Base-by-base conservation (phyloP, 2,113 vertebrate genomes). In the Xyliphius kryptos region DNA sequence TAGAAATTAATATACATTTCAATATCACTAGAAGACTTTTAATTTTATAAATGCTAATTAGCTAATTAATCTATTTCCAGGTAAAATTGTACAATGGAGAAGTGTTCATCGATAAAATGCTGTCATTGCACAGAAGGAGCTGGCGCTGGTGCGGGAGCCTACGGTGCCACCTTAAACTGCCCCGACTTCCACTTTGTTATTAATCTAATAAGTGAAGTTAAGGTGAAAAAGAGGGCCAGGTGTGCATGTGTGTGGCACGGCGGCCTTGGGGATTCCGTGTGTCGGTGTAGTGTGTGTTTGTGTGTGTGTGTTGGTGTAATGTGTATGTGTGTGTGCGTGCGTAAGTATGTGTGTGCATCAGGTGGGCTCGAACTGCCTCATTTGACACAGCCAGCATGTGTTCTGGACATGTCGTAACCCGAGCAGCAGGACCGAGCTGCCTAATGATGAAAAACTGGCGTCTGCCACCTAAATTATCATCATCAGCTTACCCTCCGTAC, bases 311-410 rank as follows among this genome's bases (percentile, higher is more conserved):
- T n/a, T n/a, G n/a, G n/a, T n/a, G n/a, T n/a, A n/a, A n/a, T n/a
- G n/a, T 36, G 55, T 47, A 50, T 43, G 50, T 50, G 46, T 44
- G 47, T 47, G 73, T 20, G 68, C 48, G 52, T 62, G 63, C 5
- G 58, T 9, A 26, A 10, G 60, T 41, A 66, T 66, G 61, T 68
- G 68, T 67, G 75, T 79, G 75, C 77, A 79, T 79, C 77, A 79
- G 77, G 77, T 77, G 77, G 73, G 73, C 63, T 63, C 76, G 73
- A 68, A 74, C 69, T 77, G 75, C 63, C 74, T 77, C 77, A 79
- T 77, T 79, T 76, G 75, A 77, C 75, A 77, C 71, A 70, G 77
- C 63, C 77, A 77, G 77, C 75, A 66, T 76, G 77, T 52, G 71
- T 74, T 74, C 70, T 74, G 75, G 74, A 75, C 71, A 61, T 74